Conservation (phyloP, 2,797 vertebrate species). For the Salarias fasciatus region DNA sequence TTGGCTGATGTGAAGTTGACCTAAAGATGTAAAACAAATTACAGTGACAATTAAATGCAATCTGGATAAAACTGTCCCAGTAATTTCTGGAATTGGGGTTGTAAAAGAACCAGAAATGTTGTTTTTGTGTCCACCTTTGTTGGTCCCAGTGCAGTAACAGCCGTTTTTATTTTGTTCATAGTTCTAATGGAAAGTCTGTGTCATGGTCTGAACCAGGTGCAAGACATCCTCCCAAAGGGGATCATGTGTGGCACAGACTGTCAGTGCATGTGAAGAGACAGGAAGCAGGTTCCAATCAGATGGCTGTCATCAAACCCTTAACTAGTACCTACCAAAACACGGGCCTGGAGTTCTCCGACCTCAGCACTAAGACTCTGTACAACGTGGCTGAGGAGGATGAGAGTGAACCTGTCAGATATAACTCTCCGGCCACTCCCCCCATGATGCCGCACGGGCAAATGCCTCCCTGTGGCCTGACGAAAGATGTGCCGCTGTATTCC, state of each 20-base stretch:
- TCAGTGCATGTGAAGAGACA: conserved; percentile 98
- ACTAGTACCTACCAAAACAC: conserved; percentile 93
- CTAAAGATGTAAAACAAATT: no score
- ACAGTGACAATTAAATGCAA: no score
- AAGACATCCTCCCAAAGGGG: conserved; percentile 95
- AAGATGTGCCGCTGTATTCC: conserved; percentile 79
- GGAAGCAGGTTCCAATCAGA: conserved; percentile 97
- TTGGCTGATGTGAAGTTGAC: no score
- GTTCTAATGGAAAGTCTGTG: conserved; percentile 99
- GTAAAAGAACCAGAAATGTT: conserved; percentile 78
- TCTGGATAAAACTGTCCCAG: not conserved
- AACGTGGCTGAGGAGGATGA: conserved; percentile 93
- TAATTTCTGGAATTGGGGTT: conserved; percentile 15
- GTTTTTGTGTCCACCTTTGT: conserved; percentile 75
- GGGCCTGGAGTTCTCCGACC: conserved; percentile 90
- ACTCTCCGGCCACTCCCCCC: conserved; percentile 85
- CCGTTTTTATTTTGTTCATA: conserved; percentile 97
- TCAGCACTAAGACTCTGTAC: conserved; percentile 95
- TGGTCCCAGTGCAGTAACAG: conserved; percentile 85
- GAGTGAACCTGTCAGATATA: conserved; percentile 81
- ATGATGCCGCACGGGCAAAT: conserved; percentile 84
- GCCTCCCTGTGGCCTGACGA: conserved; percentile 63
- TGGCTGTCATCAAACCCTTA: conserved; percentile 98
- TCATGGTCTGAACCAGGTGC: conserved; percentile 99
- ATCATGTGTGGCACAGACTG: conserved; percentile 98